Evolutionary conservation across 2,888 invertebrate genomes (phyloP).

Genomic region (Callosobruchus maculatus): DNA sequence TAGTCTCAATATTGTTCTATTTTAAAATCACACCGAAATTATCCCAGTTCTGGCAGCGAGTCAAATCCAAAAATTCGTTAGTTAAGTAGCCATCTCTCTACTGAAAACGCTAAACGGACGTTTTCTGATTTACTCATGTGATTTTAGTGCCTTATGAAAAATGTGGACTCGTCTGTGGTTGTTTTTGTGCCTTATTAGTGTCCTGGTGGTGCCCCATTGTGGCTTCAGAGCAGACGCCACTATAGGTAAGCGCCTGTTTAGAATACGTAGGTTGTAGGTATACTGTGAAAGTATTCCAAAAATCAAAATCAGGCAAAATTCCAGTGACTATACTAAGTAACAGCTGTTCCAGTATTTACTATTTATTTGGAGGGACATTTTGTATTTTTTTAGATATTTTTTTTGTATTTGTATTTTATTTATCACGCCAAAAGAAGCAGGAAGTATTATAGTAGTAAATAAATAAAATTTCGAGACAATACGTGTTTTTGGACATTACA

Average conservation of each 20-base stretch:
- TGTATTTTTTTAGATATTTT: too few relatives aligned
- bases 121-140: neutral
- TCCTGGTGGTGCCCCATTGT: neutral
- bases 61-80: neutral
- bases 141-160: neutral
- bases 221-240: conserved; percentile 12
- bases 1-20: neutral
- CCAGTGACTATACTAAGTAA: too few relatives aligned
- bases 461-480: too few relatives aligned
- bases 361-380: too few relatives aligned
- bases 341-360: too few relatives aligned
- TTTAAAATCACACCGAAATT: neutral
- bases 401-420: too few relatives aligned
- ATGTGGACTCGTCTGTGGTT: neutral
- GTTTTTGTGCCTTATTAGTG: neutral
- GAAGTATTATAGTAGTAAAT: too few relatives aligned
- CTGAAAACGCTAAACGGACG: neutral
- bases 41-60: neutral
- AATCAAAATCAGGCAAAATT: too few relatives aligned
- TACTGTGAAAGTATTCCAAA: too few relatives aligned
- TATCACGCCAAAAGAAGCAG: too few relatives aligned
- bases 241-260: conserved; percentile 21
- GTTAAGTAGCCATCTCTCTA: neutral
- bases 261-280: neutral
- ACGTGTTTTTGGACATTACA: too few relatives aligned